Evolutionary conservation across 1,140 invertebrate genomes (phyloP).

Genomic region (roundworm (Caenorhabditis elegans)): DNA sequence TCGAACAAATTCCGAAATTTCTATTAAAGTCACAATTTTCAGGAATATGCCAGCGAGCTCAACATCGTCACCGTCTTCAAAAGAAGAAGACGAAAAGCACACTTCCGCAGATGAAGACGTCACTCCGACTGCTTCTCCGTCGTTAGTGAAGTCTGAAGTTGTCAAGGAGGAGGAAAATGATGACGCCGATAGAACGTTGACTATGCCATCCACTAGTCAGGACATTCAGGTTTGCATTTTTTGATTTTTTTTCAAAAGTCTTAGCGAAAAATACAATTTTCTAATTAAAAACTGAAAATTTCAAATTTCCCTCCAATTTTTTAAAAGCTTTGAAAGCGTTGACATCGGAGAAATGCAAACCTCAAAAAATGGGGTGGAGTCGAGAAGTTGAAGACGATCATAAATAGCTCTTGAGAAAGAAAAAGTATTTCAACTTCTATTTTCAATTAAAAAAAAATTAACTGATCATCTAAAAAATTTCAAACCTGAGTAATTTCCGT

Average conservation of each 20-base stretch:
- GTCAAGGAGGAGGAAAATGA: background rate
- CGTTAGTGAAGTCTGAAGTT: background rate
- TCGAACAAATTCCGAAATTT: too few species aligned
- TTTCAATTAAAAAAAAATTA: too few species aligned
- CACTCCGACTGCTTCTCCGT: constrained; percentile 1
- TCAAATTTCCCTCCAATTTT: background rate
- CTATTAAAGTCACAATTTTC: background rate
- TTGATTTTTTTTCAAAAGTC: too few species aligned
- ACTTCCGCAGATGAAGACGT: background rate
- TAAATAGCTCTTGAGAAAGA: too few species aligned
- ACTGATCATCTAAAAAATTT: too few species aligned
- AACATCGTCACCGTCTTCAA: background rate
- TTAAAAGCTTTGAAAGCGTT: too few species aligned
- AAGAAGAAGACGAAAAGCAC: background rate
- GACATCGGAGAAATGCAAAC: too few species aligned
- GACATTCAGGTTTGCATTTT: background rate
- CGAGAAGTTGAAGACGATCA: too few species aligned
- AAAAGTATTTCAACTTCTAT: too few species aligned
- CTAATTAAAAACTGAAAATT: background rate
- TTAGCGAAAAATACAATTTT: too few species aligned
- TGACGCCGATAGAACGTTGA: constrained; percentile 6
- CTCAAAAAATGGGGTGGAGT: too few species aligned
- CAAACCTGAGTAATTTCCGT: too few species aligned
- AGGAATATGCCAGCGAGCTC: background rate
- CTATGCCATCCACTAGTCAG: constrained; percentile 5